Evolutionary conservation across 2,888 invertebrate species (phyloP).

Genomic region (Pyrgus malvae): DNA sequence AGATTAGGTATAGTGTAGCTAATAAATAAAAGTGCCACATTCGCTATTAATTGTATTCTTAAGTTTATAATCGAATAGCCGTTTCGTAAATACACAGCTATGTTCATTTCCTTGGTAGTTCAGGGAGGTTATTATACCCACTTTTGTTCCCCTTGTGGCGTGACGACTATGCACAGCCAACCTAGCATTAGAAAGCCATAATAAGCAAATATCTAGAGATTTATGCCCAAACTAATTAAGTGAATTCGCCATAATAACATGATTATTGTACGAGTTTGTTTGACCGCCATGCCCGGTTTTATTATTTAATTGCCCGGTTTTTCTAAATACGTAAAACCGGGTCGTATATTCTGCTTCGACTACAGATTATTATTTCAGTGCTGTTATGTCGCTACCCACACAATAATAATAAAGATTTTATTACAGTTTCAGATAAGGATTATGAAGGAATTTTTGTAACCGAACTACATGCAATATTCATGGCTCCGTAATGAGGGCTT

Average conservation of each 20-base stretch:
- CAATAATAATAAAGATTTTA: constrained; percentile 12
- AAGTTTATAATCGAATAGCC: background rate
- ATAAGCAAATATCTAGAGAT: constrained; percentile 67
- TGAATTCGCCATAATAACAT: constrained; percentile 49
- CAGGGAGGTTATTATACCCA: constrained; percentile 46
- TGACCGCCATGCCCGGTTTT: constrained; percentile 35
- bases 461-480: background rate
- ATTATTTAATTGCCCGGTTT: constrained; percentile 15
- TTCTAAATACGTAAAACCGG: constrained; percentile 5
- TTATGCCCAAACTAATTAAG: constrained; percentile 69
- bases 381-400: constrained; percentile 3
- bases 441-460: background rate
- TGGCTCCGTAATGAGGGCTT: background rate
- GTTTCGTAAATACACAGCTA: constrained; percentile 29
- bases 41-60: too few relatives aligned
- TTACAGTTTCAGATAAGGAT: constrained; percentile 11
- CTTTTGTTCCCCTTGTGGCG: constrained; percentile 50
- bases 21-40: too few relatives aligned
- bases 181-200: constrained; percentile 66
- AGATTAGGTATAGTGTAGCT: too few relatives aligned
- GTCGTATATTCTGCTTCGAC: constrained; percentile 5
- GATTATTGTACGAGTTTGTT: constrained; percentile 47
- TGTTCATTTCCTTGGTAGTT: constrained; percentile 45
- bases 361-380: constrained; percentile 8
- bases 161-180: constrained; percentile 55